Evolutionary conservation across 1,140 invertebrate genomes (phyloP).

Genomic region (Pararge aegeria): DNA sequence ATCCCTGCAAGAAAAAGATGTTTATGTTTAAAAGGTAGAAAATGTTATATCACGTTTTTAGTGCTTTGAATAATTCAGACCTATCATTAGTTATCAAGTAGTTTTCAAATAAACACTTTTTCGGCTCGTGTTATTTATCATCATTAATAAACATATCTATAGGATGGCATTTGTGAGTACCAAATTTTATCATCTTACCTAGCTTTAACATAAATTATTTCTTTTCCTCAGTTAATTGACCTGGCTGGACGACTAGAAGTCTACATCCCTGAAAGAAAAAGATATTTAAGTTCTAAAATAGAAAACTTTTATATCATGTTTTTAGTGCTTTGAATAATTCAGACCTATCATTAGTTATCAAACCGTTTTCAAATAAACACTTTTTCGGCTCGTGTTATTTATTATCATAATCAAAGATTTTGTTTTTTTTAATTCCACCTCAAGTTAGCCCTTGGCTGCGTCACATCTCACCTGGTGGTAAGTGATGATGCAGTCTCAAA

Average conservation of each 20-base stretch:
- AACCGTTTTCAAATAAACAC: conserved; percentile 3
- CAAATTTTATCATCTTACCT: background rate
- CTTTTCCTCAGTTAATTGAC: background rate
- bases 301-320: background rate
- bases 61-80: background rate
- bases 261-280: background rate
- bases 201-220: background rate
- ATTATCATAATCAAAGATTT: background rate
- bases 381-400: background rate
- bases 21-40: background rate
- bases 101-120: conserved; percentile 3
- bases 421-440: too few relatives aligned
- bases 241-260: background rate
- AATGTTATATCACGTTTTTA: background rate
- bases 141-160: background rate
- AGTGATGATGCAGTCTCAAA: too few relatives aligned
- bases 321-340: background rate
- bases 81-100: conserved; percentile 2
- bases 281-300: background rate
- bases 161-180: background rate
- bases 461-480: too few relatives aligned
- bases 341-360: conserved; percentile 5
- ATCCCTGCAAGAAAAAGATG: background rate
- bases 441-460: too few relatives aligned
- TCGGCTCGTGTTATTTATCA: conserved; percentile 1